Evolutionary conservation across 2,888 invertebrate species (phyloP).

Genomic region (Halictus quadricinctus): DNA sequence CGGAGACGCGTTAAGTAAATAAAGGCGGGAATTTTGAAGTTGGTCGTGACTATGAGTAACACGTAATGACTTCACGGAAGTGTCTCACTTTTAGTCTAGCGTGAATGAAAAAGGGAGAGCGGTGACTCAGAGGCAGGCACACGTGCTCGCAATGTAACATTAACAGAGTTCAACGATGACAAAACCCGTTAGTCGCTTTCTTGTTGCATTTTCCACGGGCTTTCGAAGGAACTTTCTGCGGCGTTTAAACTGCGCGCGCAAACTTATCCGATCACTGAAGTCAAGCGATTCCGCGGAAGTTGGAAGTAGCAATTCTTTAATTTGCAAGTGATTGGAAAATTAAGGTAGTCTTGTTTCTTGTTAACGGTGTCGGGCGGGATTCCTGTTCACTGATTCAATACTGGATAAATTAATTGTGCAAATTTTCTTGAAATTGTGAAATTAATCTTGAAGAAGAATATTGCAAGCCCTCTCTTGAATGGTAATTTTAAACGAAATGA

Average conservation of each 20-base stretch:
- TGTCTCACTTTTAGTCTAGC: not conserved
- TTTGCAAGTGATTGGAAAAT: not conserved
- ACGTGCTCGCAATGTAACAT: not conserved
- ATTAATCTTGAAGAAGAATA: not conserved
- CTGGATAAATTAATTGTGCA: no score
- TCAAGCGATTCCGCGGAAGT: not conserved
- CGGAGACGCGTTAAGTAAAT: not conserved
- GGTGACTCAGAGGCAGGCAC: not conserved
- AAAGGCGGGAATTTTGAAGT: not conserved
- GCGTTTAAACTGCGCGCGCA: not conserved
- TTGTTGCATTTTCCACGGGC: not conserved
- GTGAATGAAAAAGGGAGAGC: conserved; percentile 9
- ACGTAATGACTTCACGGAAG: not conserved
- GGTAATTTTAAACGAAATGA: not conserved
- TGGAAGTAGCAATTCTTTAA: not conserved
- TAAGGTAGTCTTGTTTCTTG: not conserved
- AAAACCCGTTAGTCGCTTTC: not conserved
- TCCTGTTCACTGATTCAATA: no score
- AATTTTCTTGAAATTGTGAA: not conserved
- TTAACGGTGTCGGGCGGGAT: no score
- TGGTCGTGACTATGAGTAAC: not conserved
- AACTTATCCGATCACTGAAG: not conserved
- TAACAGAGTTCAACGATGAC: not conserved
- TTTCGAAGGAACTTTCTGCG: not conserved
- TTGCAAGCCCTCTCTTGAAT: not conserved